Base-by-base conservation (phyloP, 2,888 invertebrate genomes). In the Beris morrisii region DNA sequence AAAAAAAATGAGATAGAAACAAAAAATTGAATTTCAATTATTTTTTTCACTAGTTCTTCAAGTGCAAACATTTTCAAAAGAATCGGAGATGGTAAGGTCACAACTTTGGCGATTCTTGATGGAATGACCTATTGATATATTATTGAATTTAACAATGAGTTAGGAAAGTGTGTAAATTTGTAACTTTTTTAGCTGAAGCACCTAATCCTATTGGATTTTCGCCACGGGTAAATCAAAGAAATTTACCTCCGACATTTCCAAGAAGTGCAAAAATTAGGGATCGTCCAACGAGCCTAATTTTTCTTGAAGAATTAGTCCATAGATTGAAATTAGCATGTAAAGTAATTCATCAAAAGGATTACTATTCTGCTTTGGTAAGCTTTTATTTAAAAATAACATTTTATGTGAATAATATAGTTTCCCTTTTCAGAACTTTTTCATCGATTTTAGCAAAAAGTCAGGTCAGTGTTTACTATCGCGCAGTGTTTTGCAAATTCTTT, bases 201-300 rank as follows among this genome's bases (percentile, higher is more conserved):
- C 89, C 90, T 6, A 88, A 88, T 77, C 87, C 90, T n/a, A 88
- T 93, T 85, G 97, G 97, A 1, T 98, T 98, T 82, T 96, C 97
- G 76, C 95, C 97, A 4, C 88, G 95, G 80, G 91, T 97, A 53
- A 98, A 98, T 83, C 97, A 97, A 81, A 87, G 96, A 52, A 84
- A 97, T 58, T 83, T 98, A 65, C 98, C 98, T n/a, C 97, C 98
- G 0, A 97, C 98, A 15, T 99, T 98, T 83, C 98, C 98, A 0
- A 88, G 98, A 22, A 97, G 95, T 80, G 95, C 96, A 0, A 91
- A 93, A 81, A 95, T 97, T 75, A 92, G 92, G 73, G 88, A 89
- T 54, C 82, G 87, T 11, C 75, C 79, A 38, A 79, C 81, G 1
- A 83, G 89, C 71, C 81, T 84, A 59, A 93, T 93, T 76, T 93